Base-by-base conservation (phyloP, 2,113 vertebrate species). In the Nerophis ophidion region DNA sequence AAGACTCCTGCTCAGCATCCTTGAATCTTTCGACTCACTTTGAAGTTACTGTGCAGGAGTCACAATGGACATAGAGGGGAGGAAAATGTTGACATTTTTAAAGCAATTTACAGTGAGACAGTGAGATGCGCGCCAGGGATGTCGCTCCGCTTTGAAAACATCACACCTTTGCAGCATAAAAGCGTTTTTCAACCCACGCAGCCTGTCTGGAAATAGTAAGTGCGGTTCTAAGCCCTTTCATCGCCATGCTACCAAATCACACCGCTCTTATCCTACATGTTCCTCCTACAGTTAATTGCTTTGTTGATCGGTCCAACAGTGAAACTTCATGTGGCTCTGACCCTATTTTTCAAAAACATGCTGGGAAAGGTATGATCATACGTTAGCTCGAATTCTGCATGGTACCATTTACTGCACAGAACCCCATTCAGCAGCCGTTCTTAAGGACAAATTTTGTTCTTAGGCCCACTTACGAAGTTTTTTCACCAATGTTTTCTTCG, bases 171-270 rank as follows among this genome's bases (percentile, higher is more conserved):
- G 45, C 66, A 77, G 74, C 72, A 76, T 60, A 81, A 83, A 84
- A 86, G 79, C 82, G 76, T 80, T 77, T 79, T 83, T 80, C 79
- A 79, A 26, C 86, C 86, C 82, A 87, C 82, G 42, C 83, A 80
- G 75, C 71, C 64, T 61, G 74, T 67, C 84, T 82, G 80, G 76
- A 86, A 86, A 87, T 83, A 88, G 82, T 71, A 74, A 68, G 66
- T 63, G 69, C 63, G 63, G 65, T 80, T 84, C 78, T 76, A 71
- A 70, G 68, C 68, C 64, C 26, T 75, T 73, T 64, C 49, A 68
- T 81, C 72, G 70, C 62, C 46, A 17, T 49, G 57, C 19, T 64
- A 61, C 49, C 61, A 66, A 26, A 79, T 79, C 80, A 80, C 79
- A 81, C 68, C 76, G 62, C 46, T 73, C 81, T 82, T 75, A 70